These are phyloP conservation scores for Pegoplata infirma DNA, from an alignment of 2,888 invertebrate genomes.

Conservation along the genomic window DNA sequence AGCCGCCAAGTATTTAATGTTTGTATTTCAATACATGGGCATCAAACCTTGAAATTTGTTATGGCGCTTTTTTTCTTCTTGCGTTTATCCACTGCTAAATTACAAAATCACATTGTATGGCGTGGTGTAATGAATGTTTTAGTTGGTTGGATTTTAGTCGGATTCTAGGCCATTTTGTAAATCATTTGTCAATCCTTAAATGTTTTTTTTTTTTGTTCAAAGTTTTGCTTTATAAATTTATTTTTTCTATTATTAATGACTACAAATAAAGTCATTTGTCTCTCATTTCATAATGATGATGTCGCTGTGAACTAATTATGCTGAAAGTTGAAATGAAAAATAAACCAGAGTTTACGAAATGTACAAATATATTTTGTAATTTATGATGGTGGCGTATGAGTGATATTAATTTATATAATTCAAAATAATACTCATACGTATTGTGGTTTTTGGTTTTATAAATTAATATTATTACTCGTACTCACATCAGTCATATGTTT, in stretches of 20 bases:
- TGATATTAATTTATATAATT: conserved; percentile 1
- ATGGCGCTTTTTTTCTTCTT: neutral
- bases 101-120: conserved; percentile 2
- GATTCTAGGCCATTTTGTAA: too few species aligned
- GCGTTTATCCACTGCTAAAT: neutral
- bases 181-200: conserved; percentile 27
- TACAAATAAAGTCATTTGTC: conserved; percentile 28
- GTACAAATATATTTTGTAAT: too few species aligned
- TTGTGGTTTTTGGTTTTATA: neutral
- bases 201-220: too few species aligned
- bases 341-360: too few species aligned
- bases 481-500: too few species aligned
- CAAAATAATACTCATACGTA: neutral
- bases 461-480: neutral
- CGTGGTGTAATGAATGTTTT: too few species aligned
- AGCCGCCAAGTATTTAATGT: too few species aligned
- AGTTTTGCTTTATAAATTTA: too few species aligned
- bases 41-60: neutral
- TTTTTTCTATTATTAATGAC: conserved; percentile 10
- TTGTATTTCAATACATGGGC: neutral
- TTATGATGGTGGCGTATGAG: neutral
- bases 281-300: conserved; percentile 10
- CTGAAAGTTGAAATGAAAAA: conserved; percentile 1
- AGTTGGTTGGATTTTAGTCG: neutral
- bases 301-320: conserved; percentile 3